phyloP scores from a whole-genome alignment of 2,113 vertebrate genomes.

The Odocoileus virginianus region DNA sequence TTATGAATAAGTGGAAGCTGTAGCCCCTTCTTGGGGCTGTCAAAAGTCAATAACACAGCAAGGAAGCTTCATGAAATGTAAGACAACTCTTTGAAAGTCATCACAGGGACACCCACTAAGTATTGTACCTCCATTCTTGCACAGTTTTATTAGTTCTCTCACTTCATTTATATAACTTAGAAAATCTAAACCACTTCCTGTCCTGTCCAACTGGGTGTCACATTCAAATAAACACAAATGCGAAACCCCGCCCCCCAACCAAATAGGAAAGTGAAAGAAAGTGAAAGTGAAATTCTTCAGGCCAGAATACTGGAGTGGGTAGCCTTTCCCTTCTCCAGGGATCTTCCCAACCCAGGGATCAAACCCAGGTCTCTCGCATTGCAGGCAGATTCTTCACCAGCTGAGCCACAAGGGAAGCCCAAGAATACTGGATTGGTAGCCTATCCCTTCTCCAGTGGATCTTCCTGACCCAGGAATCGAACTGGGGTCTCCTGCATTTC shows the following conservation, averaged over 20 bases:
- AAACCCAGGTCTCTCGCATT: background rate
- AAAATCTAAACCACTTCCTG: background rate
- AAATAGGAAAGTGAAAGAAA: background rate
- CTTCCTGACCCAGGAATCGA: background rate
- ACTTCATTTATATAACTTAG: background rate
- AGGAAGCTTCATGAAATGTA: background rate
- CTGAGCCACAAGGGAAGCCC: background rate
- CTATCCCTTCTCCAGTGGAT: background rate
- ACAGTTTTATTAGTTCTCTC: background rate
- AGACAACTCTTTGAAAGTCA: background rate
- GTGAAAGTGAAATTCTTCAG: background rate
- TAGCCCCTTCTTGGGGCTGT: background rate
- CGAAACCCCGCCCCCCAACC: background rate
- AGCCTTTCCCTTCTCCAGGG: background rate
- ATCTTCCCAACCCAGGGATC: background rate
- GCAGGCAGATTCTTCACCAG: background rate
- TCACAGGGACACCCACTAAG: background rate
- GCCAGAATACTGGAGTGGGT: background rate
- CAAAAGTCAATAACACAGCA: background rate
- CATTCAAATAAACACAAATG: constrained; percentile 10
- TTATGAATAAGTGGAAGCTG: background rate
- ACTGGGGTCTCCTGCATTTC: background rate
- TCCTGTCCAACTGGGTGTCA: background rate
- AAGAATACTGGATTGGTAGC: background rate
- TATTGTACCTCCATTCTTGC: background rate